Percentiles rank a stretch among this genome's conserved stretches.
phyloP scores from a whole-genome alignment of 1,140 invertebrate species.

The Limonius californicus region DNA sequence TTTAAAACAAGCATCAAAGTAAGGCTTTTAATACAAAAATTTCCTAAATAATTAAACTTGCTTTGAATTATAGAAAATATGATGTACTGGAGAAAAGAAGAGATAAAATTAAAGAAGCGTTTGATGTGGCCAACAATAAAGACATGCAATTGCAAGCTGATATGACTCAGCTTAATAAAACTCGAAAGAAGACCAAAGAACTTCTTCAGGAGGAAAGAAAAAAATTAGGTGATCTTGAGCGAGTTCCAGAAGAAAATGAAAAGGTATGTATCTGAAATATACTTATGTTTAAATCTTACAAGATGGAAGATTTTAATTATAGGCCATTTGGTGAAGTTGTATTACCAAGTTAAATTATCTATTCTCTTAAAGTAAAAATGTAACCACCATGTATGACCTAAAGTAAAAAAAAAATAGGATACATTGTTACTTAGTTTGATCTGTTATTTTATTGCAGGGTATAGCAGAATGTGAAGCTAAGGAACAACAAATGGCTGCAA shows the following conservation, averaged over 20 bases:
- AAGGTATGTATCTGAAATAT: conserved; percentile 30
- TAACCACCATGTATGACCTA: no score
- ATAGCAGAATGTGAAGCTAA: conserved; percentile 67
- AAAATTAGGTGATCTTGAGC: conserved; percentile 60
- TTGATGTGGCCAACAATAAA: conserved; percentile 58
- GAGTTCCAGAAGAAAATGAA: conserved; percentile 48
- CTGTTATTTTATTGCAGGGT: no score
- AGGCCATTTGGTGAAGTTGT: no score
- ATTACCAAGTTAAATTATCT: no score
- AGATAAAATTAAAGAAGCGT: conserved; percentile 55
- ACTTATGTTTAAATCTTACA: no score
- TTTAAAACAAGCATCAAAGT: conserved; percentile 32
- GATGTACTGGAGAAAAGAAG: conserved; percentile 55
- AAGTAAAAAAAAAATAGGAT: no score
- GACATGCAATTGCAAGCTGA: conserved; percentile 61
- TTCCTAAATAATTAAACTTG: conserved; percentile 7
- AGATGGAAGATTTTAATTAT: no score
- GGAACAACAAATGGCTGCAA: conserved; percentile 51
- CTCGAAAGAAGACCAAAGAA: conserved; percentile 61
- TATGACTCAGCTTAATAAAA: conserved; percentile 60
- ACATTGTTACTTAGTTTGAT: no score
- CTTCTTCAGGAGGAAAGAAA: conserved; percentile 56
- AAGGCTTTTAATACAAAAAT: no score
- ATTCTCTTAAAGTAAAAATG: no score
- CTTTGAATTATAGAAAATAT: conserved; percentile 50